These are phyloP conservation scores for Porites lobata DNA, from an alignment of 92 coral and sea anemone species.

Conservation along the genomic window DNA sequence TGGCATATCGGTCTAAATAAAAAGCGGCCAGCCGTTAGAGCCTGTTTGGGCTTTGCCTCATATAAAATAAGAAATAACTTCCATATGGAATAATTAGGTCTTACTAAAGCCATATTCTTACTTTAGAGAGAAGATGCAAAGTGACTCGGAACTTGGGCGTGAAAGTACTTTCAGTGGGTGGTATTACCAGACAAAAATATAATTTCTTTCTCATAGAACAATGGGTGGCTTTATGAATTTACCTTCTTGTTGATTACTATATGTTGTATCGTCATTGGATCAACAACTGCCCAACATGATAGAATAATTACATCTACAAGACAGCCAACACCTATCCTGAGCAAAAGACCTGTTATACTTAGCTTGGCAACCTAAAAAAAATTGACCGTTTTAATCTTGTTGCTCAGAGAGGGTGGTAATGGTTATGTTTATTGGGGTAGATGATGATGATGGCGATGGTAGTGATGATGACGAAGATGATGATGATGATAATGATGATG, in stretches of 20 bases:
- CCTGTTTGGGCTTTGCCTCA: no score
- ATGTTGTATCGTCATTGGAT: conserved; percentile 59
- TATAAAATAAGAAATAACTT: no score
- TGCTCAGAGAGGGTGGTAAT: not conserved
- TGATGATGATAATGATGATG: not conserved
- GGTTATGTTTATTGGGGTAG: not conserved
- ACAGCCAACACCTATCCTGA: conserved; percentile 71
- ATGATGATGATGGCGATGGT: not conserved
- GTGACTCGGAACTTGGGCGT: no score
- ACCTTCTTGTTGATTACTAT: conserved; percentile 45
- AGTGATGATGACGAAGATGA: conserved; percentile 10
- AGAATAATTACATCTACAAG: conserved; percentile 69
- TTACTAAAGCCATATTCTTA: no score
- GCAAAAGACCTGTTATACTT: conserved; percentile 59
- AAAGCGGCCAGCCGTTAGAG: no score
- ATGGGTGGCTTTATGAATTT: not conserved
- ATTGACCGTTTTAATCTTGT: not conserved
- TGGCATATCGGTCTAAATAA: no score
- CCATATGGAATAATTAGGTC: no score
- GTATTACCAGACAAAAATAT: no score
- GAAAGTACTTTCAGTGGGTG: no score
- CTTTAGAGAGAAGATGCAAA: no score
- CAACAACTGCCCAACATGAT: conserved; percentile 75
- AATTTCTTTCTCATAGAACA: no score
- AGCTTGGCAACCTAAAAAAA: conserved; percentile 65